Evolutionary conservation across 2,113 vertebrate genomes (phyloP).

Genomic region (Muscicapa adusta): DNA sequence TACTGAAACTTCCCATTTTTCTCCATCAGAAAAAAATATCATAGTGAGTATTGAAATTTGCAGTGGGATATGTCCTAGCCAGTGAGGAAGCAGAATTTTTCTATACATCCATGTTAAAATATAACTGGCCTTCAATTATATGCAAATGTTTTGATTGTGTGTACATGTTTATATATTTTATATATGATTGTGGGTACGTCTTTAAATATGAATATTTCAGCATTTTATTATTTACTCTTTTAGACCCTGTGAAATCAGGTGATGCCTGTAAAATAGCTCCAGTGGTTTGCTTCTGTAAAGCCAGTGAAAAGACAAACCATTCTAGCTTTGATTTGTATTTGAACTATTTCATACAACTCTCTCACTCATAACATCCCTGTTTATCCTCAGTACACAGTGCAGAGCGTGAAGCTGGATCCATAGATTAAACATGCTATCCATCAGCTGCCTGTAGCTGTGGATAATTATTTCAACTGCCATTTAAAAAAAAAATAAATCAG

Average conservation of each 20-base stretch:
- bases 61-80: not conserved
- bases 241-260: not conserved
- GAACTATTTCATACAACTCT: slow-evolving; percentile 15
- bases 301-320: slow-evolving; percentile 1
- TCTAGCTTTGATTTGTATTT: slow-evolving; percentile 35
- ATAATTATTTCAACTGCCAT: slow-evolving; percentile 71
- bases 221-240: not conserved
- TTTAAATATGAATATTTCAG: not conserved
- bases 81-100: not conserved
- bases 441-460: slow-evolving; percentile 45
- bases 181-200: not conserved
- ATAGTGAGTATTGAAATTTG: not conserved
- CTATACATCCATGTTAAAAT: not conserved
- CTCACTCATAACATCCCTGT: slow-evolving; percentile 37
- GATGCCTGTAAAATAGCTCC: not conserved
- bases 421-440: slow-evolving; percentile 53
- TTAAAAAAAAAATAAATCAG: slow-evolving; percentile 64
- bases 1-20: not conserved
- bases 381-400: slow-evolving; percentile 30
- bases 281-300: not conserved
- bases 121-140: not conserved
- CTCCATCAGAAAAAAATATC: not conserved
- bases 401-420: slow-evolving; percentile 37
- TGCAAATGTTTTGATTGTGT: not conserved
- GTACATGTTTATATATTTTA: not conserved